A percentile compares a stretch with the other conserved stretches of the same genome.
Conservation (phyloP, 2,797 vertebrate genomes). For the Myiotriccus ornatus region DNA sequence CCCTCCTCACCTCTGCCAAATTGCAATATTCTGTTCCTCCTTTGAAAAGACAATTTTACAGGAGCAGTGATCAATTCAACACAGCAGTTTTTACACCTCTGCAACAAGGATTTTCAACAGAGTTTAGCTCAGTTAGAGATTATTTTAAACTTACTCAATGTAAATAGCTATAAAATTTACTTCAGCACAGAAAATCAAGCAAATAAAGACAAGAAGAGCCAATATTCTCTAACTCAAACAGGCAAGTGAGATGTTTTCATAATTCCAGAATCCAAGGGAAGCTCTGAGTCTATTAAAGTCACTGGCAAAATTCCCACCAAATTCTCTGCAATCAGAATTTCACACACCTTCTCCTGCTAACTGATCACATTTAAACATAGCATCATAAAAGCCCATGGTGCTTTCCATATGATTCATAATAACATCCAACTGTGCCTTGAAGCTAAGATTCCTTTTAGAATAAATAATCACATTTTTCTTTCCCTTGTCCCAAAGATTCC, state of each 20-base stretch:
- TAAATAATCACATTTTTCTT: neutral
- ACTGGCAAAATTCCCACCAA: neutral
- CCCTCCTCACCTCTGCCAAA: neutral
- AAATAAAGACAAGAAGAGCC: neutral
- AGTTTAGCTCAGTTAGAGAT: neutral
- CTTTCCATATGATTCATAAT: neutral
- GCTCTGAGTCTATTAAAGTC: neutral
- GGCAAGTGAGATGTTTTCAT: neutral
- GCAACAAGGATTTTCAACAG: neutral
- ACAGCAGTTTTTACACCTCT: neutral
- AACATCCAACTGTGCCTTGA: neutral
- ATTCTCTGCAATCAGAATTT: neutral
- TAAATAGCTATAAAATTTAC: neutral
- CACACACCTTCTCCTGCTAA: neutral
- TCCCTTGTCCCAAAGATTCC: neutral
- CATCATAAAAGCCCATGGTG: neutral
- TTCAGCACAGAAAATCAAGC: neutral
- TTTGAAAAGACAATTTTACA: neutral
- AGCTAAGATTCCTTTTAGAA: neutral
- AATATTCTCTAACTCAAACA: neutral
- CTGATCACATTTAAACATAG: neutral
- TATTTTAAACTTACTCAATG: slow-evolving; percentile 10
- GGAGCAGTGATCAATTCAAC: neutral
- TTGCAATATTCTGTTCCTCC: neutral
- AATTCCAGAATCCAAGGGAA: neutral